Conservation (phyloP, 2,113 vertebrate genomes). For the Corythornis madagascariensis region DNA sequence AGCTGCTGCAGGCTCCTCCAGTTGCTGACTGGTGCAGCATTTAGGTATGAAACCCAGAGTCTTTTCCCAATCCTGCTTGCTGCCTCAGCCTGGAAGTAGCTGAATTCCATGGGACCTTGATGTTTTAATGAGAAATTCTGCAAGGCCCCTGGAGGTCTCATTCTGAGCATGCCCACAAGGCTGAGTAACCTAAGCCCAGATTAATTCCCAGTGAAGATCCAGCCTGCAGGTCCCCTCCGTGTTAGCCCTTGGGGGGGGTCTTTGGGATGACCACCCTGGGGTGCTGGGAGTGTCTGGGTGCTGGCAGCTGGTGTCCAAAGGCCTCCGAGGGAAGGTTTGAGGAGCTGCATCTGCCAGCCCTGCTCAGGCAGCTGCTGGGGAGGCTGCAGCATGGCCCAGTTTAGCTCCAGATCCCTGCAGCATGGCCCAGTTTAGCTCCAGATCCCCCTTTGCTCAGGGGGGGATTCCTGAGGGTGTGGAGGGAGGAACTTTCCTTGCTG, state of each 20-base stretch:
- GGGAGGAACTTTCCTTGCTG: neutral
- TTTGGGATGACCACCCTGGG: neutral
- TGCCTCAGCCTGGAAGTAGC: neutral
- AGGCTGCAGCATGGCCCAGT: neutral
- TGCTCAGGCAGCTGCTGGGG: neutral
- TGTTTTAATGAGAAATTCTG: neutral
- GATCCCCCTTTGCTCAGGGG: neutral
- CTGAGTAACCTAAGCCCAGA: neutral
- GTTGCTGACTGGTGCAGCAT: accelerated
- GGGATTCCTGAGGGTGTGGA: neutral
- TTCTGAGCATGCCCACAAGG: neutral
- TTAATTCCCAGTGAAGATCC: neutral
- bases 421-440: neutral
- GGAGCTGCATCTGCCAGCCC: neutral
- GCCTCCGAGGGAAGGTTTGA: neutral
- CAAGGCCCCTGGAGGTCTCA: neutral
- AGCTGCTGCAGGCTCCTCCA: neutral
- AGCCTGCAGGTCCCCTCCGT: neutral
- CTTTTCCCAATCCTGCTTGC: neutral
- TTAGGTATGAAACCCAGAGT: neutral
- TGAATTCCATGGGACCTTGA: accelerated
- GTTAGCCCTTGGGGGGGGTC: neutral
- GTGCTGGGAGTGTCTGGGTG: neutral
- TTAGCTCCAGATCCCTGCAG: neutral
- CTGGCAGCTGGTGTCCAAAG: neutral